Evolutionary conservation across 2,113 vertebrate genomes (phyloP).

Genomic region (Synchiropus splendidus): DNA sequence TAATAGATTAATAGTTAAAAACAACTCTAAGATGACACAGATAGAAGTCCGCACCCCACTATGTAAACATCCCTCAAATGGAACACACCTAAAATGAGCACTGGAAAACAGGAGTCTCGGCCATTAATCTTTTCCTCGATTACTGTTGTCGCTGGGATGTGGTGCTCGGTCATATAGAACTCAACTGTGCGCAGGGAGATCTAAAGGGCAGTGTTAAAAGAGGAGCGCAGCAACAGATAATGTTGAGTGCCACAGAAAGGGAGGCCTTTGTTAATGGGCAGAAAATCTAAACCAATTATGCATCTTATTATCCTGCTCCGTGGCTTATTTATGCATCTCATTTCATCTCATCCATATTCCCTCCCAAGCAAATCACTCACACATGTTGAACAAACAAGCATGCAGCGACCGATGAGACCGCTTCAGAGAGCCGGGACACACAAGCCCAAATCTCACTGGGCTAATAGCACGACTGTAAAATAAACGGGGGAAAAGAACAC

Average conservation of each 20-base stretch:
- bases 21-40: too few species aligned
- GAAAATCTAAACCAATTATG: slow-evolving; percentile 71
- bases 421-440: slow-evolving; percentile 8
- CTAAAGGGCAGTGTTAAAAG: slow-evolving; percentile 62
- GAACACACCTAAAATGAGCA: too few species aligned
- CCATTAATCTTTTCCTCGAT: too few species aligned
- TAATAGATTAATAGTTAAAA: too few species aligned
- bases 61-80: too few species aligned
- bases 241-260: slow-evolving; percentile 44
- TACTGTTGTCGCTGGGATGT: slow-evolving; percentile 1
- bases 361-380: slow-evolving; percentile 36
- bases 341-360: slow-evolving; percentile 64
- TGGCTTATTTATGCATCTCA: slow-evolving; percentile 72
- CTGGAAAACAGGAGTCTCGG: too few species aligned
- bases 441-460: slow-evolving; percentile 8
- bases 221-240: slow-evolving; percentile 37
- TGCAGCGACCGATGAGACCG: slow-evolving; percentile 7
- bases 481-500: too few species aligned
- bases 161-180: slow-evolving; percentile 5
- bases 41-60: too few species aligned
- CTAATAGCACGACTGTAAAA: background rate
- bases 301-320: slow-evolving; percentile 69
- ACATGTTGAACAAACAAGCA: slow-evolving; percentile 32
- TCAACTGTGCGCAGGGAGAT: slow-evolving; percentile 54
- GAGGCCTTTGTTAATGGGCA: slow-evolving; percentile 64